These are phyloP conservation scores for Sigmodon hispidus DNA, from an alignment of 2,113 vertebrate genomes.

Conservation along the genomic window DNA sequence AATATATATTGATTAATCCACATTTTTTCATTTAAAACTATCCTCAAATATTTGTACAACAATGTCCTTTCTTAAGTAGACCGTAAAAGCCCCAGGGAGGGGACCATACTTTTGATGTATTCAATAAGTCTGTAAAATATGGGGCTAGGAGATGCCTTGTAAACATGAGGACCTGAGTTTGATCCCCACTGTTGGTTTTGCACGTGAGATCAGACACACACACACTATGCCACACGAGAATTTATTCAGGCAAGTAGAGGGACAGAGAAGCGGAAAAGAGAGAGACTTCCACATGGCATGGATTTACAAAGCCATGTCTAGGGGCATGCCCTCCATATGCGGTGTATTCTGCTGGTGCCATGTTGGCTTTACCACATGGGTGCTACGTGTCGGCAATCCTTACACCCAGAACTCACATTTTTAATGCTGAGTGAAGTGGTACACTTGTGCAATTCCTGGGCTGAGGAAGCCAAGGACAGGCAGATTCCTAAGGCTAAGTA, in stretches of 20 bases:
- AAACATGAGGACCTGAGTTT: neutral
- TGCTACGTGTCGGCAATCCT: no score
- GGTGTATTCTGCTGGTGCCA: no score
- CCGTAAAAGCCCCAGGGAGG: neutral
- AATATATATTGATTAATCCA: neutral
- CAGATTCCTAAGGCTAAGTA: neutral
- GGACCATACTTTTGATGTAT: neutral
- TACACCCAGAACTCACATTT: neutral
- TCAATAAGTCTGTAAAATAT: neutral
- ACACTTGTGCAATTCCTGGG: neutral
- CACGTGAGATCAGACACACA: no score
- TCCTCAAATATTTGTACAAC: constrained; percentile 28
- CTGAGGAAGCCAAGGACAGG: neutral
- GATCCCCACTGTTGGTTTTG: no score
- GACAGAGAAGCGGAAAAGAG: no score
- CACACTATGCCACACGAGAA: no score
- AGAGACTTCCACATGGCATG: no score
- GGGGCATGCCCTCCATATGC: no score
- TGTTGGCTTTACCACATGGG: no score
- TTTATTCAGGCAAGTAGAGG: no score
- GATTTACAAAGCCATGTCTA: no score
- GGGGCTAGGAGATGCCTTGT: neutral
- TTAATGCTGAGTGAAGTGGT: neutral
- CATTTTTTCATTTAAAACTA: constrained; percentile 33
- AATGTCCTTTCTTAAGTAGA: neutral